Conservation (phyloP, 2,113 vertebrate species). For the Campylomormyrus tamandua region DNA sequence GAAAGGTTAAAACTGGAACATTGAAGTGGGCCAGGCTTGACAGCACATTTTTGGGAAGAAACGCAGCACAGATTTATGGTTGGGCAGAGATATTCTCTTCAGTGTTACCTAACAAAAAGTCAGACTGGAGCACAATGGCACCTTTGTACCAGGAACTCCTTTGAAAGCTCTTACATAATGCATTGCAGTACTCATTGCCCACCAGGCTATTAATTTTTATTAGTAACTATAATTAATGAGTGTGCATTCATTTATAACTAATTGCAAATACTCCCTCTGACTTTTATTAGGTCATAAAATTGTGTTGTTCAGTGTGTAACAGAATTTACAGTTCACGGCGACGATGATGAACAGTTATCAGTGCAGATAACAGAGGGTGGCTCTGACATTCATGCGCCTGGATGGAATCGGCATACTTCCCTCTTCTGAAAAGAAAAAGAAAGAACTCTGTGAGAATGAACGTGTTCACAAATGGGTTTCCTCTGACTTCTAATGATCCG, state of each 20-base stretch:
- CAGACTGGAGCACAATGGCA: not conserved
- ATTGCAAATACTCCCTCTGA: not conserved
- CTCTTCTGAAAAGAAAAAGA: not conserved
- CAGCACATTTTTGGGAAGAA: not conserved
- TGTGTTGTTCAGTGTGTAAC: not conserved
- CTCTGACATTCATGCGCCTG: not conserved
- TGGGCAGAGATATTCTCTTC: not conserved
- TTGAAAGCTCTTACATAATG: not conserved
- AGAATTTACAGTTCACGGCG: not conserved
- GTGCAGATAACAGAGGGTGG: not conserved
- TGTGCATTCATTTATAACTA: conserved; percentile 1
- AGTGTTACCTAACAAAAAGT: not conserved
- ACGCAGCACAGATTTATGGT: not conserved
- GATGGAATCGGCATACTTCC: not conserved
- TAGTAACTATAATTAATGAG: not conserved
- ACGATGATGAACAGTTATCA: not conserved
- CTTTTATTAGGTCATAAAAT: not conserved
- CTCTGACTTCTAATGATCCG: not conserved
- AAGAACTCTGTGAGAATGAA: not conserved
- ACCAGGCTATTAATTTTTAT: conserved; percentile 2
- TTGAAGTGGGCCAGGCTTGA: not conserved
- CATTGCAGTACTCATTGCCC: not conserved
- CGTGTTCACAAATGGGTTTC: not conserved
- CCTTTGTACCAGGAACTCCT: not conserved
- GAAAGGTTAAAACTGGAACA: not conserved